A percentile compares a stretch with the other conserved stretches of the same genome.
These are phyloP conservation scores for Argyrosomus japonicus DNA, from an alignment of 2,113 vertebrate genomes.

Conservation along the genomic window DNA sequence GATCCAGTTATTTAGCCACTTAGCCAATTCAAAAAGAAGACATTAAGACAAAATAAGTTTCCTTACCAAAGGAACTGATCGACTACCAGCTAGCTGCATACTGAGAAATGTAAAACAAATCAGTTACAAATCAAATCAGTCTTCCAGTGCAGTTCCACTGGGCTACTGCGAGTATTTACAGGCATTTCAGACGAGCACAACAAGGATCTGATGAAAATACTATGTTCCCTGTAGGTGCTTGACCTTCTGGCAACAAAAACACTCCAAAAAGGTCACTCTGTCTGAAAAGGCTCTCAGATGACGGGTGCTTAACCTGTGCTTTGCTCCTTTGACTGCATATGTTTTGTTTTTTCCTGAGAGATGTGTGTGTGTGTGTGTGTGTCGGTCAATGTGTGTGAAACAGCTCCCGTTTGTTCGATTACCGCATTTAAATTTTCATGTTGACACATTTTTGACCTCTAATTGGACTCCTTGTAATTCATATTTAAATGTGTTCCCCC, in stretches of 20 bases:
- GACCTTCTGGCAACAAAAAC: constrained; percentile 49
- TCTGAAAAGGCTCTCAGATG: constrained; percentile 37
- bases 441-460: constrained; percentile 43
- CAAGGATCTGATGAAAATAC: constrained; percentile 26
- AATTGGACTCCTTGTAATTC: constrained; percentile 39
- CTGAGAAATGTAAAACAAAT: constrained; percentile 4
- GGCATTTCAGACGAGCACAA: constrained; percentile 23
- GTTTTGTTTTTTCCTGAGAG: not conserved
- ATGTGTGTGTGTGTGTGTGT: constrained; percentile 10
- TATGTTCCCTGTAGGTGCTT: constrained; percentile 33
- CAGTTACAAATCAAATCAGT: not conserved
- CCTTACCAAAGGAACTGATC: not conserved
- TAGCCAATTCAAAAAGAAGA: not conserved
- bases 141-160: not conserved
- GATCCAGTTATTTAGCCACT: not conserved
- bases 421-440: constrained; percentile 5
- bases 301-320: constrained; percentile 27
- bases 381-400: not conserved
- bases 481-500: constrained; percentile 40
- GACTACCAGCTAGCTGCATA: not conserved
- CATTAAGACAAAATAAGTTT: not conserved
- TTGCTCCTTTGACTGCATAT: constrained; percentile 10
- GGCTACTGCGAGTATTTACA: constrained; percentile 24
- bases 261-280: constrained; percentile 37
- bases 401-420: not conserved